Conservation (phyloP, 2,113 vertebrate species). For the Taurulus bubalis region DNA sequence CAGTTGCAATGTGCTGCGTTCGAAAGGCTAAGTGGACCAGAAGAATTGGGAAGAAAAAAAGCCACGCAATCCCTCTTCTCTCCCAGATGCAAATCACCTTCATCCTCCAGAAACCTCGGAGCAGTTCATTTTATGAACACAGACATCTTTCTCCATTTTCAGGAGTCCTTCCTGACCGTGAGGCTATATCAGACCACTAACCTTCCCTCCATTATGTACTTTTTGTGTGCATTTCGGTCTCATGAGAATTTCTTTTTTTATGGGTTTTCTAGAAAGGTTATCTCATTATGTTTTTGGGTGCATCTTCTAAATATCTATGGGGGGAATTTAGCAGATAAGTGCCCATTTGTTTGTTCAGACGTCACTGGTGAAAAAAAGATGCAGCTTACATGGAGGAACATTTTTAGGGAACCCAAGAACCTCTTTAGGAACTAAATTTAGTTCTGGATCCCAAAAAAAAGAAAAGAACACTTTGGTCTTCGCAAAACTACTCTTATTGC, state of each 20-base stretch:
- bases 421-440: neutral
- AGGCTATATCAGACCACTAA: neutral
- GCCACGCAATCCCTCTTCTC: constrained; percentile 9
- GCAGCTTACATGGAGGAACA: no score
- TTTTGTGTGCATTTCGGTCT: neutral
- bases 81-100: constrained; percentile 14
- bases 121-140: constrained; percentile 11
- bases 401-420: neutral
- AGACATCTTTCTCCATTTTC: constrained; percentile 21
- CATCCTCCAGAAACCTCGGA: constrained; percentile 8
- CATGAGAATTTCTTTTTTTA: neutral
- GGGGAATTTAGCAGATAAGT: neutral
- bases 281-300: neutral
- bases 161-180: neutral
- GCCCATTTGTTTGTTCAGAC: neutral
- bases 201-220: neutral
- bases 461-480: neutral
- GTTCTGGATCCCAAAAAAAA: neutral
- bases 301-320: neutral
- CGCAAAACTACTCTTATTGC: neutral
- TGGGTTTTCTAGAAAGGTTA: neutral
- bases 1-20: constrained; percentile 4
- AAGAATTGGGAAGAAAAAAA: constrained; percentile 18
- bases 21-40: constrained; percentile 15
- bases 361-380: neutral